phyloP scores from a whole-genome alignment of 2,797 vertebrate species.

The Cyclura pinguis region DNA sequence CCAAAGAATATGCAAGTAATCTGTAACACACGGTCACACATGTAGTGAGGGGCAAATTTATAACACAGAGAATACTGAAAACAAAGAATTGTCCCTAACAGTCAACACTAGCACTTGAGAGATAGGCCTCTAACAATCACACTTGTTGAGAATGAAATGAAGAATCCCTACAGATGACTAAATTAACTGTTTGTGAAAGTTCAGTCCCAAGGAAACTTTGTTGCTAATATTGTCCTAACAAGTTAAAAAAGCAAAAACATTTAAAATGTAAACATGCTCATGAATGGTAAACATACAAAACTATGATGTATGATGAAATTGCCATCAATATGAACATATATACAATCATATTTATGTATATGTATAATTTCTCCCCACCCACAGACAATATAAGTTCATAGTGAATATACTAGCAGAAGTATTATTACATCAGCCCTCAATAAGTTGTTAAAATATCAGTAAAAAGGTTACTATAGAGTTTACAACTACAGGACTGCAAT shows the following conservation, averaged over 20 bases:
- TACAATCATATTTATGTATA: too few relatives aligned
- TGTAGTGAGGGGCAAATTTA: background rate
- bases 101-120: background rate
- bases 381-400: background rate
- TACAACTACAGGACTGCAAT: slow-evolving; percentile 28
- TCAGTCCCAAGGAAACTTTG: background rate
- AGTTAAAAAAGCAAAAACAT: background rate
- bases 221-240: background rate
- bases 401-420: background rate
- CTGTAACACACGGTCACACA: background rate
- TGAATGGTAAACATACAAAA: background rate
- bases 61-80: background rate
- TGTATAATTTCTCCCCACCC: too few relatives aligned
- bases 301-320: background rate
- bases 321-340: background rate
- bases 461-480: background rate
- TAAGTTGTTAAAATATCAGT: background rate
- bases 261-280: background rate
- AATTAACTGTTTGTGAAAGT: background rate
- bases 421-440: slow-evolving; percentile 3
- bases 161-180: background rate
- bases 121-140: background rate
- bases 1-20: background rate
- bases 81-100: background rate
- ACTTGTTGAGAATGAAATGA: background rate